Evolutionary conservation across 1,140 invertebrate genomes (phyloP).

Genomic region (Nixonia krombeini): DNA sequence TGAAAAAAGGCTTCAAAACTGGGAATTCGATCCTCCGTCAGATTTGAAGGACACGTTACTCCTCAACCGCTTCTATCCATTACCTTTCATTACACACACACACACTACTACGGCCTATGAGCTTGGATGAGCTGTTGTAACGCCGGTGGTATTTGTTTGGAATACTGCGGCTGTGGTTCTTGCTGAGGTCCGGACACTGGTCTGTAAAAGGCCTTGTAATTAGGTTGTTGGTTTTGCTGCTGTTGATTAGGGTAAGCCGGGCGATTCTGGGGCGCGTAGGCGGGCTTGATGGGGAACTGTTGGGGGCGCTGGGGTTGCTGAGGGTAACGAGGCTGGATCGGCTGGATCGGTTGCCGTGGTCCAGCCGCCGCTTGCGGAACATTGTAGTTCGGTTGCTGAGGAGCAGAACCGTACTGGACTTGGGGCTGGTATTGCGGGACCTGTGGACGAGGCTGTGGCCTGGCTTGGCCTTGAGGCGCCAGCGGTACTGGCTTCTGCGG

Average conservation of each 20-base stretch:
- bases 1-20: too few relatives aligned
- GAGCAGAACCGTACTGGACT: slow-evolving; percentile 42
- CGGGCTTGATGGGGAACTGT: too few relatives aligned
- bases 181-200: slow-evolving; percentile 29
- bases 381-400: slow-evolving; percentile 52
- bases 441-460: slow-evolving; percentile 33
- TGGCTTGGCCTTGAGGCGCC: slow-evolving; percentile 12
- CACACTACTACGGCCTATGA: slow-evolving; percentile 30
- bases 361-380: slow-evolving; percentile 7
- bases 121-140: slow-evolving; percentile 40
- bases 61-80: slow-evolving; percentile 3
- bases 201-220: slow-evolving; percentile 44
- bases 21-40: too few relatives aligned
- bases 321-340: slow-evolving; percentile 2
- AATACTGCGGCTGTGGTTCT: slow-evolving; percentile 33
- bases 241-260: slow-evolving; percentile 13
- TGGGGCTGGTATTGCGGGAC: slow-evolving; percentile 48
- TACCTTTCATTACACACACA: too few relatives aligned
- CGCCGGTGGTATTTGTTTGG: slow-evolving; percentile 38
- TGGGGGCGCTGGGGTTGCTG: slow-evolving; percentile 22
- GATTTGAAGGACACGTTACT: too few relatives aligned
- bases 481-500: slow-evolving; percentile 51
- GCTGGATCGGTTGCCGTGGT: slow-evolving; percentile 15
- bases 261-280: slow-evolving; percentile 1
- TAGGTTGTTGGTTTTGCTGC: slow-evolving; percentile 41